phyloP scores from a whole-genome alignment of 2,888 invertebrate species.

The Agrotis ipsilon region DNA sequence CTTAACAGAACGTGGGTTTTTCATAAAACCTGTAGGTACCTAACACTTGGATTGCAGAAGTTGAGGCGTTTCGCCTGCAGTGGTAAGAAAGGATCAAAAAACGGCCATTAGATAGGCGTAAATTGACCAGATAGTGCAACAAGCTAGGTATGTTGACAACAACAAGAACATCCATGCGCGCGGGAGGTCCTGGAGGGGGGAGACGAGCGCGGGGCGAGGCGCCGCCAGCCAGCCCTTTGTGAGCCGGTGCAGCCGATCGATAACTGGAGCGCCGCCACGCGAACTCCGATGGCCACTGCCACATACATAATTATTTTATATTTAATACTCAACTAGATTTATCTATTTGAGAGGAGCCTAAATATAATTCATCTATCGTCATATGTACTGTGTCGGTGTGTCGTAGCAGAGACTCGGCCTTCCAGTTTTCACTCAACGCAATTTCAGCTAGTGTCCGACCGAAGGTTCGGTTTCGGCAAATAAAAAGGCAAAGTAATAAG shows the following conservation, averaged over 20 bases:
- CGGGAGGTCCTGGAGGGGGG: background rate
- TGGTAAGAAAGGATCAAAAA: too few relatives aligned
- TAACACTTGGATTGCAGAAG: too few relatives aligned
- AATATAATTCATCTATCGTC: background rate
- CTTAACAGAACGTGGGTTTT: too few relatives aligned
- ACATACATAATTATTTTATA: conserved; percentile 3
- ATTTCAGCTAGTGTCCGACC: background rate
- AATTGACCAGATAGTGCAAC: conserved; percentile 16
- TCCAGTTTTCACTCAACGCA: conserved; percentile 1
- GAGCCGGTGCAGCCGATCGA: conserved; percentile 80
- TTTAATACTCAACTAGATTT: background rate
- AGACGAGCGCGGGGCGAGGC: background rate
- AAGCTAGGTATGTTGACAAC: conserved; percentile 25
- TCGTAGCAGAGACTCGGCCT: background rate
- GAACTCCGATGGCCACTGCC: conserved; percentile 19
- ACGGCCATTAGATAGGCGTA: background rate
- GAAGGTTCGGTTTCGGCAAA: too few relatives aligned
- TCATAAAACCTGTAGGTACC: too few relatives aligned
- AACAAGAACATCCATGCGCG: conserved; percentile 35
- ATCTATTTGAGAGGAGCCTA: too few relatives aligned
- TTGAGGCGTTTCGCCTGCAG: too few relatives aligned
- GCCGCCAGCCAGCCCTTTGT: conserved; percentile 68
- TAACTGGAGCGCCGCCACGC: conserved; percentile 68
- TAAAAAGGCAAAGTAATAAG: too few relatives aligned
- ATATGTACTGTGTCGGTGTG: background rate